phyloP scores from a whole-genome alignment of 2,113 vertebrate genomes.

The Lasiurus borealis region DNA sequence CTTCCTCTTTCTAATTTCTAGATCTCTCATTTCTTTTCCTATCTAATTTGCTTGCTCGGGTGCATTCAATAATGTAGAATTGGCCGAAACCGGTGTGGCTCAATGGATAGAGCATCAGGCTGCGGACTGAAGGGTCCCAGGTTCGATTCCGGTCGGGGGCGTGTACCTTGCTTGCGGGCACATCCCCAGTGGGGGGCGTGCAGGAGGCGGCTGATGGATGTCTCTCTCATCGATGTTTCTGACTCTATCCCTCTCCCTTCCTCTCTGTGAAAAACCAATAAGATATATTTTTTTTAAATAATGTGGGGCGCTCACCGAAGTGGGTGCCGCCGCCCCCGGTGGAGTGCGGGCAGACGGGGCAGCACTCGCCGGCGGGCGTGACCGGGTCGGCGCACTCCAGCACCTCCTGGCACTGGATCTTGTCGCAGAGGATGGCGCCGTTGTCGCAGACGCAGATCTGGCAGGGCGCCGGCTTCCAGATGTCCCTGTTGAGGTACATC shows the following conservation, averaged over 20 bases:
- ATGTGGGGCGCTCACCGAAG: constrained; percentile 78
- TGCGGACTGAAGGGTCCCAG: too few relatives aligned
- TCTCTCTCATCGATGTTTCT: too few relatives aligned
- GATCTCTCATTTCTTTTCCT: background rate
- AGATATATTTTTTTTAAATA: too few relatives aligned
- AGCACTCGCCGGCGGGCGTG: constrained; percentile 94
- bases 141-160: too few relatives aligned
- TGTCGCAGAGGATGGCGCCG: constrained; percentile 95
- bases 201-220: too few relatives aligned
- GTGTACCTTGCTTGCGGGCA: too few relatives aligned
- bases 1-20: background rate
- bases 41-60: background rate
- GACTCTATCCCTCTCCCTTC: too few relatives aligned
- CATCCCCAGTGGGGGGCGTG: too few relatives aligned
- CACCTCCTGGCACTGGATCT: constrained; percentile 92
- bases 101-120: too few relatives aligned
- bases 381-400: constrained; percentile 91
- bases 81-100: too few relatives aligned
- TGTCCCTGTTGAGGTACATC: constrained; percentile 95
- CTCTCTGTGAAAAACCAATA: too few relatives aligned
- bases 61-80: background rate
- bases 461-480: constrained; percentile 97
- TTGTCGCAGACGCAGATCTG: constrained; percentile 98
- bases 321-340: constrained; percentile 80
- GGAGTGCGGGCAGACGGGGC: constrained; percentile 89